Base-by-base conservation (phyloP, 2,888 invertebrate species). In the Gordius sp. region DNA sequence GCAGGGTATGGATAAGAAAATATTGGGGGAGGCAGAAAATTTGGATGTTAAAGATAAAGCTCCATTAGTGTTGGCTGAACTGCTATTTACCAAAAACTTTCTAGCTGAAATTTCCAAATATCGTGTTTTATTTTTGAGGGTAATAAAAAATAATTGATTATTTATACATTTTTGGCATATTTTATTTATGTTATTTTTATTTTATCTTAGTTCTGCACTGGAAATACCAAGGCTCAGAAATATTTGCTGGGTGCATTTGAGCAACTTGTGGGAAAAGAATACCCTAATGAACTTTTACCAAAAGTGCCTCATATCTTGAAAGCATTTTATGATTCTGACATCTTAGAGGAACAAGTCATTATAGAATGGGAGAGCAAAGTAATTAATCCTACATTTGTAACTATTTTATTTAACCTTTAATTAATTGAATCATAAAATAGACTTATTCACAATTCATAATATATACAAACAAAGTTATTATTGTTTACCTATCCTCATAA, bases 361-460 rank as follows among this genome's bases (percentile, higher is more conserved):
- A 73, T 93, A 60, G 89, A 91, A 62, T 99, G 97, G 97, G 79
- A 81, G 4, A 80, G 79, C 64, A 93, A 89, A 75, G 81, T 85
- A n/a, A n/a, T n/a, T n/a, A n/a, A n/a, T n/a, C n/a, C n/a, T n/a
- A n/a, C n/a, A n/a, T n/a, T n/a, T n/a, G n/a, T n/a, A n/a, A n/a
- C n/a, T n/a, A n/a, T n/a, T n/a, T n/a, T n/a, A n/a, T n/a, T n/a
- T n/a, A n/a, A n/a, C n/a, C n/a, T n/a, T n/a, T n/a, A n/a, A n/a
- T n/a, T n/a, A n/a, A n/a, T n/a, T n/a, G n/a, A n/a, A n/a, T n/a
- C n/a, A n/a, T n/a, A n/a, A n/a, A n/a, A n/a, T n/a, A n/a, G n/a
- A n/a, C n/a, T n/a, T n/a, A n/a, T n/a, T n/a, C n/a, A n/a, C n/a
- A n/a, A n/a, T n/a, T n/a, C n/a, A n/a, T n/a, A n/a, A n/a, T n/a